Base-by-base conservation (phyloP, 2,888 invertebrate species). In the Helobdella robusta region DNA sequence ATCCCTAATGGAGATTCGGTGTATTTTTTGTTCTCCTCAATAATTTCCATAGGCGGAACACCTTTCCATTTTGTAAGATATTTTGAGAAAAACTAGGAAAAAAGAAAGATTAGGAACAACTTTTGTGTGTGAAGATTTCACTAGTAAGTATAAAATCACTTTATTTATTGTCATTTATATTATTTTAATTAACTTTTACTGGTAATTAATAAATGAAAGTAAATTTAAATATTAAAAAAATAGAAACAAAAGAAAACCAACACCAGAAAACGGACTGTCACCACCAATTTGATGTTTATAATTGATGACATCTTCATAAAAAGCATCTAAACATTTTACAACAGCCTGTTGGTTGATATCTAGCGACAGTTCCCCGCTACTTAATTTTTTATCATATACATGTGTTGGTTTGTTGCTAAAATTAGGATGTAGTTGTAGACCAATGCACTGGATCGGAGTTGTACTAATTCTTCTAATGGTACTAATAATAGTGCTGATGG, bases 301-400 rank as follows among this genome's bases (percentile, higher is more conserved):
- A 67, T 81, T 74, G 73, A 83, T 77, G 1, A 89, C 79, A 68
- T 86, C 82, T 61, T 84, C 78, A 76, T 86, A 86, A 11, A 91
- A 84, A 35, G 80, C 80, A 75, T 92, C 87, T 64, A 93, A 82
- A 30, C 83, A 82, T 70, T 85, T 78, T 34, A 87, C 84, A 18
- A 92, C 85, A 74, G 81, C 82, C 68, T 83, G 81, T 76, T 94
- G 93, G 74, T 87, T 84, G 25, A 83, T 79, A 81, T 93, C 93
- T 63, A 83, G 72, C n/a, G 74, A 72, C 35, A 82, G 71, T 61
- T 79, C 76, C 20, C 79, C 80, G 15, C 69, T 71, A 23, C 73
- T 46, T 67, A 91, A 81, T 88, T 89, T 72, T 34, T 68, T 64
- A 64, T 72, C 70, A 68, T 78, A 78, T 18, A 73, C 70, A 25